A percentile compares a stretch with the other conserved stretches of the same genome.
phyloP scores from a whole-genome alignment of 2,888 invertebrate genomes.

The Pseudococcus viburni region DNA sequence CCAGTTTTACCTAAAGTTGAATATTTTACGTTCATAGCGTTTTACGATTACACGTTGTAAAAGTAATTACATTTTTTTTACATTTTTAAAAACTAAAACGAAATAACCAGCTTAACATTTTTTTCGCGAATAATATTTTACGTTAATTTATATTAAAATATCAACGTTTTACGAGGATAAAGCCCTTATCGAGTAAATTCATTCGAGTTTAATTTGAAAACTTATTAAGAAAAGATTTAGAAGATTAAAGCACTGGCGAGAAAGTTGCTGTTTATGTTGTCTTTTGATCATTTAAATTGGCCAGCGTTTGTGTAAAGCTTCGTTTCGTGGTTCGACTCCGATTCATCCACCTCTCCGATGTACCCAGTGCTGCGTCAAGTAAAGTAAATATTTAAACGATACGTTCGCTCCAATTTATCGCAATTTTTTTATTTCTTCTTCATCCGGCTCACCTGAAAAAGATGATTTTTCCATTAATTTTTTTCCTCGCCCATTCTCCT shows the following conservation, averaged over 20 bases:
- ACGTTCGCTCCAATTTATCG: background rate
- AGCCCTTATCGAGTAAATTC: slow-evolving; percentile 4
- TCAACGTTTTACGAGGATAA: background rate
- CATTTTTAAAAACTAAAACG: background rate
- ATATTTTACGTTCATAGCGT: background rate
- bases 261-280: slow-evolving; percentile 4
- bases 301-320: background rate
- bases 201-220: slow-evolving; percentile 12
- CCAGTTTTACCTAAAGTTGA: background rate
- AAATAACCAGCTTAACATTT: background rate
- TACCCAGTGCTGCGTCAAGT: background rate
- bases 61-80: background rate
- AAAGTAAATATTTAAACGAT: slow-evolving; percentile 14
- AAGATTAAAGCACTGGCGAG: background rate
- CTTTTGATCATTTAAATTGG: slow-evolving; percentile 5
- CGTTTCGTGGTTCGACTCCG: background rate
- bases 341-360: background rate
- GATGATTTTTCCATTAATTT: background rate
- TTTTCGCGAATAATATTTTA: background rate
- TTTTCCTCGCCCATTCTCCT: background rate
- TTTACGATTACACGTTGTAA: slow-evolving; percentile 14
- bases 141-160: slow-evolving; percentile 13
- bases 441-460: background rate
- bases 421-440: background rate
- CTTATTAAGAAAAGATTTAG: slow-evolving; percentile 1